A percentile compares a stretch with the other conserved stretches of the same genome.
phyloP scores from a whole-genome alignment of 2,888 invertebrate genomes.

The Stenurella melanura region DNA sequence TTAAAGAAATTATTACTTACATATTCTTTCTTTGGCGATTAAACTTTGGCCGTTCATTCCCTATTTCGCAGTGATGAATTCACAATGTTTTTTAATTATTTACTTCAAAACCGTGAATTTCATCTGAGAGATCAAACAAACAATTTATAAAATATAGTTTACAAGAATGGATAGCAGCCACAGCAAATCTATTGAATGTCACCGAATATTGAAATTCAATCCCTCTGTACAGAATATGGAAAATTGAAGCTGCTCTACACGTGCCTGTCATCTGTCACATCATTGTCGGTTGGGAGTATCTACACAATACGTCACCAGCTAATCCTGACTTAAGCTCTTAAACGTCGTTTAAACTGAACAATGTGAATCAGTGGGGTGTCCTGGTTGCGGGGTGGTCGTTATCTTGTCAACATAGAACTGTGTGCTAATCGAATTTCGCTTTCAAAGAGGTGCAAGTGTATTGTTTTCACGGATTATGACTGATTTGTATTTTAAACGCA shows the following conservation, averaged over 20 bases:
- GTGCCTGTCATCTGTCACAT: constrained; percentile 64
- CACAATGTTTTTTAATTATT: too few species aligned
- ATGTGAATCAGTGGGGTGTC: constrained; percentile 59
- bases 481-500: not conserved
- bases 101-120: too few species aligned
- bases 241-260: constrained; percentile 50
- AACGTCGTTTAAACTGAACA: constrained; percentile 68
- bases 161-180: not conserved
- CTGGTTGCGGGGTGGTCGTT: constrained; percentile 60
- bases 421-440: constrained; percentile 52
- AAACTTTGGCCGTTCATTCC: too few species aligned
- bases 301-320: constrained; percentile 60
- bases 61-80: too few species aligned
- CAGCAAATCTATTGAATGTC: not conserved
- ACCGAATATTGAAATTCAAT: not conserved
- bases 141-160: too few species aligned
- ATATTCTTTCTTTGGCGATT: too few species aligned
- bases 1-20: too few species aligned
- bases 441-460: not conserved
- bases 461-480: not conserved
- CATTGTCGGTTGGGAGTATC: constrained; percentile 45
- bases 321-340: constrained; percentile 67
- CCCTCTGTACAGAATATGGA: not conserved
- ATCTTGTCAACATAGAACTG: constrained; percentile 45
- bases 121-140: too few species aligned